Evolutionary conservation across 1,140 invertebrate genomes (phyloP).

Genomic region (Samia ricini): DNA sequence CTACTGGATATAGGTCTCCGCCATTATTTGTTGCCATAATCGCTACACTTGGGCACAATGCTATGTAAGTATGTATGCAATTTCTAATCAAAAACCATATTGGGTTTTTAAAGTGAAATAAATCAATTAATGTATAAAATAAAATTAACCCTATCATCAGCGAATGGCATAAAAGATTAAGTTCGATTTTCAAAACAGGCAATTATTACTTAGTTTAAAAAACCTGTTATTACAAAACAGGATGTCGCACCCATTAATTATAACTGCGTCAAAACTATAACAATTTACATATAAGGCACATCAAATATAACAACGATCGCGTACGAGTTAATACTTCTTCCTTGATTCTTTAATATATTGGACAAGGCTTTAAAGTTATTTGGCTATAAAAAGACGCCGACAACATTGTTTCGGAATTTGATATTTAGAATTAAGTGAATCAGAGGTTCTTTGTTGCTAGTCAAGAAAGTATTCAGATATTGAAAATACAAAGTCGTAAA

Average conservation of each 20-base stretch:
- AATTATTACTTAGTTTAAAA: neutral
- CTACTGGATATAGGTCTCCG: too few relatives aligned
- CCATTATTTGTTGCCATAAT: too few relatives aligned
- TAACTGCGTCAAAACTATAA: conserved; percentile 17
- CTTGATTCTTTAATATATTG: conserved; percentile 20
- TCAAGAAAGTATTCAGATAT: neutral
- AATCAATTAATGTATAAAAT: too few relatives aligned
- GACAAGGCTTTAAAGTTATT: conserved; percentile 5
- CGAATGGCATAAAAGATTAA: neutral
- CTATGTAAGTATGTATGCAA: too few relatives aligned
- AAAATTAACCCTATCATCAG: too few relatives aligned
- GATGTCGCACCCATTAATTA: conserved; percentile 10
- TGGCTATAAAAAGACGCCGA: conserved; percentile 5
- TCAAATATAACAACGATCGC: conserved; percentile 15
- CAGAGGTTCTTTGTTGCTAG: neutral
- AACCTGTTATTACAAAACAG: conserved; percentile 6
- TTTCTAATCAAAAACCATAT: too few relatives aligned
- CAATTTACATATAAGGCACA: conserved; percentile 15
- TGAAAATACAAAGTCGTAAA: neutral
- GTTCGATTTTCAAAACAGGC: neutral
- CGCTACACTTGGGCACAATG: too few relatives aligned
- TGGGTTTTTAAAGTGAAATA: too few relatives aligned
- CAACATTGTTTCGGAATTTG: conserved; percentile 16
- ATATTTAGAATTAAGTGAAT: conserved; percentile 19
- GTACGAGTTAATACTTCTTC: conserved; percentile 7